Conservation (phyloP, 2,113 vertebrate genomes). For the Cyanoderma ruficeps region DNA sequence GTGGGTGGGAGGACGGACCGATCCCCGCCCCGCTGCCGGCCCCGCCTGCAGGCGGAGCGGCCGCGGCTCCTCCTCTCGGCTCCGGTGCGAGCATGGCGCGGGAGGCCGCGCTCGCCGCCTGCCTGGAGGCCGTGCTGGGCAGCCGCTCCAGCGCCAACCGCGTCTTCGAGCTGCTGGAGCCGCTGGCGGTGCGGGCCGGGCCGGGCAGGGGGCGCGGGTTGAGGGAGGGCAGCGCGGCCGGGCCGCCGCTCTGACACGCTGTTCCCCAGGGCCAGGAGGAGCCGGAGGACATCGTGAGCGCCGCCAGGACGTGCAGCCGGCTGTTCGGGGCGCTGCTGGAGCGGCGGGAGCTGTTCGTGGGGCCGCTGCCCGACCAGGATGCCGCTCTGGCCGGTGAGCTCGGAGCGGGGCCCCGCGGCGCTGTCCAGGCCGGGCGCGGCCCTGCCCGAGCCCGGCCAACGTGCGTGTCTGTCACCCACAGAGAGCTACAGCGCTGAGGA, state of each 20-base stretch:
- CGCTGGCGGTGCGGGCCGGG: constrained; percentile 57
- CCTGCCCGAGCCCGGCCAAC: background rate
- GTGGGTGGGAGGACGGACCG: background rate
- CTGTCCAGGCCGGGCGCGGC: background rate
- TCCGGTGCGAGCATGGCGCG: background rate
- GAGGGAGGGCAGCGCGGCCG: background rate
- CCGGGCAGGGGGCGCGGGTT: background rate
- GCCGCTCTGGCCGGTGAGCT: constrained; percentile 23
- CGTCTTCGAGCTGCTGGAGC: constrained; percentile 86
- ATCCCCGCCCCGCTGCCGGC: no score
- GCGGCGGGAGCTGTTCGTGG: constrained; percentile 80
- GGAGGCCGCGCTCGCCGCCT: background rate
- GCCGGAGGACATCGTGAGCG: constrained; percentile 44
- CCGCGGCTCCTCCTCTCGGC: background rate
- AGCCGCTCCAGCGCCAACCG: constrained; percentile 82
- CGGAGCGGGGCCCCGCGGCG: background rate
- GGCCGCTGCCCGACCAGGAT: constrained; percentile 75
- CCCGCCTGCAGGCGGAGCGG: background rate
- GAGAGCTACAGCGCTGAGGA: constrained; percentile 72
- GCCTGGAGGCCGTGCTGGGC: constrained; percentile 71
- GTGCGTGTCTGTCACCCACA: background rate
- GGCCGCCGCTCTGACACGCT: background rate
- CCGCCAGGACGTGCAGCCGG: constrained; percentile 72
- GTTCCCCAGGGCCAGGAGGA: constrained; percentile 79
- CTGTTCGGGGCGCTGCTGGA: constrained; percentile 84